Conservation (phyloP, 2,797 vertebrate genomes). For the Sebastes oblongus region DNA sequence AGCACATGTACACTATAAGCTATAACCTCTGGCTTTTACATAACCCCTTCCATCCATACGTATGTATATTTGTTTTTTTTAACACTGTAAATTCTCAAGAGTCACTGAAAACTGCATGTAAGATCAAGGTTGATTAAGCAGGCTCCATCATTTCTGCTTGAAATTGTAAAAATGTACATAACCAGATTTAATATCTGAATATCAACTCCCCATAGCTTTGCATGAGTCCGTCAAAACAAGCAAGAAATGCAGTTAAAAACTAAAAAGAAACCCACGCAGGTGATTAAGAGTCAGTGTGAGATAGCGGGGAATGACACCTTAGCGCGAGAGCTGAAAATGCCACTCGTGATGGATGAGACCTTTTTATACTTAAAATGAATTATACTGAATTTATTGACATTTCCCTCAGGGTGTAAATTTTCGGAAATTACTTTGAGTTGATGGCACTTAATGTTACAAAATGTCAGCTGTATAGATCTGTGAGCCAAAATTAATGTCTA, state of each 20-base stretch:
- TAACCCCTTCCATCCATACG: neutral
- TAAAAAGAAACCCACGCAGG: constrained; percentile 6
- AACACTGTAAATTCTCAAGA: neutral
- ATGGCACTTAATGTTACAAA: constrained; percentile 33
- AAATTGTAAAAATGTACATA: neutral
- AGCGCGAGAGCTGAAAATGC: constrained; percentile 8
- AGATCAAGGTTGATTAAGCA: neutral
- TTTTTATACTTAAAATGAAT: constrained; percentile 36
- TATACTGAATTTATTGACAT: constrained; percentile 48
- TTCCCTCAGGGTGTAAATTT: constrained; percentile 18
- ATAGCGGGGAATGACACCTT: neutral
- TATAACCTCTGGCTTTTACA: neutral
- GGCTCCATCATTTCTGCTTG: neutral
- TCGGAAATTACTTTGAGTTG: constrained; percentile 28
- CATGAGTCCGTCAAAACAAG: neutral
- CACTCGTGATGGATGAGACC: constrained; percentile 43
- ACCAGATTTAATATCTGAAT: neutral
- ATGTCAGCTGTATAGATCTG: constrained; percentile 35
- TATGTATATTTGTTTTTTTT: neutral
- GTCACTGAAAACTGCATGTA: neutral
- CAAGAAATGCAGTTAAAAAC: neutral
- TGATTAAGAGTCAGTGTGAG: constrained; percentile 17
- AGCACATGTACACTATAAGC: neutral
- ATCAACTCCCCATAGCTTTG: neutral
- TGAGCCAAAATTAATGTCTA: constrained; percentile 6